These are phyloP conservation scores for Rousettus madagascariensis DNA, from an alignment of 2,797 vertebrate genomes.

Conservation along the genomic window DNA sequence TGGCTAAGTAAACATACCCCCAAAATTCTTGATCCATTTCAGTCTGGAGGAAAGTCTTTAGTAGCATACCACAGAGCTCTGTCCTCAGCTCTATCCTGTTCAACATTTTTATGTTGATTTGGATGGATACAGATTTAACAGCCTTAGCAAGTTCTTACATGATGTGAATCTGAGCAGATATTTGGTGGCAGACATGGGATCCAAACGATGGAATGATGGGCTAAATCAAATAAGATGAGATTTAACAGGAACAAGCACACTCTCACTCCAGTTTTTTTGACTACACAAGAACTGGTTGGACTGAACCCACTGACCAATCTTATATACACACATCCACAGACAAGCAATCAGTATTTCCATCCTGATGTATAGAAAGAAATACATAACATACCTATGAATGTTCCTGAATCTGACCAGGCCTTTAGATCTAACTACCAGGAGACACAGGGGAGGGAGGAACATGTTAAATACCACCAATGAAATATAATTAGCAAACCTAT, in stretches of 20 bases:
- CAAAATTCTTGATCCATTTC: constrained; percentile 65
- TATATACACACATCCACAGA: not conserved
- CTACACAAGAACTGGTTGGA: not conserved
- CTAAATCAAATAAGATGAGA: constrained; percentile 69
- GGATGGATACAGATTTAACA: constrained; percentile 64
- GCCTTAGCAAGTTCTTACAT: constrained; percentile 55
- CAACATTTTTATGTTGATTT: constrained; percentile 68
- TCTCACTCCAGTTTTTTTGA: constrained; percentile 30
- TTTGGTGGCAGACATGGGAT: constrained; percentile 63
- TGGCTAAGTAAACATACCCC: constrained; percentile 59
- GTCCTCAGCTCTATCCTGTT: constrained; percentile 65
- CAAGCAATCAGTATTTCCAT: not conserved
- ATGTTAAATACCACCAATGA: not conserved
- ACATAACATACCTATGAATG: not conserved
- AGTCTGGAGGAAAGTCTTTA: constrained; percentile 67
- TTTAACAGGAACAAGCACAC: constrained; percentile 52
- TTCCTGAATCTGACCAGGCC: constrained; percentile 34
- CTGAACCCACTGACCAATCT: not conserved
- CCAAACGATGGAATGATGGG: constrained; percentile 59
- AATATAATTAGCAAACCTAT: constrained; percentile 19
- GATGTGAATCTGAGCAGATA: constrained; percentile 64
- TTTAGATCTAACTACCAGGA: constrained; percentile 51
- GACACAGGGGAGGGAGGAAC: not conserved
- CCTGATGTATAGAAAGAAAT: constrained; percentile 43
- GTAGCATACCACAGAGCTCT: constrained; percentile 61